Conservation (phyloP, 2,888 invertebrate species). For the Campopleginae sp. region DNA sequence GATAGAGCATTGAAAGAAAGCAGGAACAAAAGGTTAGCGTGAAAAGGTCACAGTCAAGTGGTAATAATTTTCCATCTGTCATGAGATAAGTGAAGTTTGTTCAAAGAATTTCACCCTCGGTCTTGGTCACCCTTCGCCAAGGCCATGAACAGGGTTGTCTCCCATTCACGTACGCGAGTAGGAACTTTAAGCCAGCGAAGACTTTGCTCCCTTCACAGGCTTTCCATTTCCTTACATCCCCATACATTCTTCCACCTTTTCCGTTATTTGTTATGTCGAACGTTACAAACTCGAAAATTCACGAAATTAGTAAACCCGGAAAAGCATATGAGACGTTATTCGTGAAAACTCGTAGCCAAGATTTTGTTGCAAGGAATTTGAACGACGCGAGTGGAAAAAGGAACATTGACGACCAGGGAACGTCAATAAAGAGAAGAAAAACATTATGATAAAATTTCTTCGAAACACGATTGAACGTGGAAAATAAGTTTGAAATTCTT, state of each 20-base stretch:
- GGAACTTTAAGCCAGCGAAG: neutral
- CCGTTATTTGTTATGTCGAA: neutral
- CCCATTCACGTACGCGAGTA: slow-evolving; percentile 7
- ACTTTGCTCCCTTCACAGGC: neutral
- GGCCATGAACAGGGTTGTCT: slow-evolving; percentile 26
- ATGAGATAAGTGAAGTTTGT: slow-evolving; percentile 59
- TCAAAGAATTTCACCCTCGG: slow-evolving; percentile 51
- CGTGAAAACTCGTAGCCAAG: neutral
- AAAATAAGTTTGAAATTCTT: neutral
- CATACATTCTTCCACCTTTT: neutral
- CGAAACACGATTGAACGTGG: neutral
- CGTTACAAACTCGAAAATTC: neutral
- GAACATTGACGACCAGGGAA: slow-evolving; percentile 2
- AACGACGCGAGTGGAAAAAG: slow-evolving; percentile 12
- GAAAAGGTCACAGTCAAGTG: slow-evolving; percentile 59
- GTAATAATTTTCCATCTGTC: slow-evolving; percentile 62
- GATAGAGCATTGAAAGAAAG: slow-evolving; percentile 12
- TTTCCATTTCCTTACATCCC: neutral
- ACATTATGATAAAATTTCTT: neutral
- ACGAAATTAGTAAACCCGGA: neutral
- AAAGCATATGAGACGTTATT: neutral
- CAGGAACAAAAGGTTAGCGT: slow-evolving; percentile 33
- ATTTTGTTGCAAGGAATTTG: neutral
- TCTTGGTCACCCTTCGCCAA: slow-evolving; percentile 45
- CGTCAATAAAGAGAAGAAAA: neutral